Evolutionary conservation across 92 coral and sea anemone genomes (phyloP), one percentile per base, ranked within the genome.

Genomic region (Palythoa grandis): DNA sequence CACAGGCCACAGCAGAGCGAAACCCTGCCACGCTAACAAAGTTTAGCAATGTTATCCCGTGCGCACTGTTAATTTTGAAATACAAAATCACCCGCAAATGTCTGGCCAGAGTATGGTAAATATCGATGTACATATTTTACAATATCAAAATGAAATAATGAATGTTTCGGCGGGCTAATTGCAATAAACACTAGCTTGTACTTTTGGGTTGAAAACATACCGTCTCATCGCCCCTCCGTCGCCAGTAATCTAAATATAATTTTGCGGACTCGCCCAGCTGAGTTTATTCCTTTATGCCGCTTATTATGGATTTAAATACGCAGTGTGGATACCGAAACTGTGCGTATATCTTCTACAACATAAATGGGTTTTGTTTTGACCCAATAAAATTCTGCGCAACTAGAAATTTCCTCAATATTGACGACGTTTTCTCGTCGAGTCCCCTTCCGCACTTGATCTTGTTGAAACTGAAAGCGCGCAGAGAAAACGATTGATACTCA

Each of bases 401-500:
- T 43, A 80, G 63, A 80, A 39, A 40, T 39, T 48, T 22, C 10
- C 6, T 35, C 38, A 80, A 80, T 76, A 76, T 24, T 69, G 14
- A 22, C 47, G 14, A 47, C 15, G 22, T 15, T 47, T 52, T 10
- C 25, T 39, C 7, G 22, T 80, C 73, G 13, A 66, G 40, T 60
- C 74, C 60, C 57, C 37, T 50, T 66, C 85, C 85, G 85, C 74
- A 80, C 68, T 56, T 57, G 67, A n/a, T 58, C 37, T 5, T 70
- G 74, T 50, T 65, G 85, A 80, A 80, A 80, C 74, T 52, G 85
- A 80, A 80, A 80, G 85, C 85, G 85, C 85, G 85, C 85, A 80
- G 85, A 63, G 17, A 22, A 80, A 65, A 80, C 12, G 22, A 47
- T 9, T 14, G 10, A 20, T 80, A 84, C 95, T 70, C 85, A 93